These are phyloP conservation scores for Numenius phaeopus DNA, from an alignment of 2,797 vertebrate species.

Conservation along the genomic window DNA sequence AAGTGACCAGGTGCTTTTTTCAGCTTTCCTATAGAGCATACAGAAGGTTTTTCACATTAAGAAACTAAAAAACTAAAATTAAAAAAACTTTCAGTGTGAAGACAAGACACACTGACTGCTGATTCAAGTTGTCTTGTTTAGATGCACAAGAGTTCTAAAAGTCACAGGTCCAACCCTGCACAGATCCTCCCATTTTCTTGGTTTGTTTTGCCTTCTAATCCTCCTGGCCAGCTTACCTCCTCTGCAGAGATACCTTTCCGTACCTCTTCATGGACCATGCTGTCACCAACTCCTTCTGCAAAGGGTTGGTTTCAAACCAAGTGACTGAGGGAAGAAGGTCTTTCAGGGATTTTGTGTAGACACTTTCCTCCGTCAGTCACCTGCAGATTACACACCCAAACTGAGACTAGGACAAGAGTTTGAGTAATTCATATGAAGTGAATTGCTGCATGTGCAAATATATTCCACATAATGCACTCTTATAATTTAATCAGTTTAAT, in stretches of 20 bases:
- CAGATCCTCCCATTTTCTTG: background rate
- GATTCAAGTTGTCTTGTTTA: background rate
- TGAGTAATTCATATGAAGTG: background rate
- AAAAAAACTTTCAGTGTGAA: background rate
- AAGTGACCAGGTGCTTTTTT: background rate
- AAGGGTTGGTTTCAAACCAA: background rate
- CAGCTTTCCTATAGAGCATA: background rate
- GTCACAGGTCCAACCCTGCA: background rate
- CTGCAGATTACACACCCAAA: background rate
- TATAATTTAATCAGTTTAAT: background rate
- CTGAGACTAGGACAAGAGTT: background rate
- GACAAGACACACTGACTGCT: background rate
- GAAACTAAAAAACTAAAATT: background rate
- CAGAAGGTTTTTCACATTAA: background rate
- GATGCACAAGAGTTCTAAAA: background rate
- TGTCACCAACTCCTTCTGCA: background rate
- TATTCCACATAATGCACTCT: background rate
- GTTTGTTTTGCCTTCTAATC: background rate
- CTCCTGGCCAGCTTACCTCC: background rate
- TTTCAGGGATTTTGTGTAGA: rapidly evolving
- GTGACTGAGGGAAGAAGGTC: background rate
- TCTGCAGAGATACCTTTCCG: background rate
- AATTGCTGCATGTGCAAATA: background rate
- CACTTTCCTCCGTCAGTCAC: background rate
- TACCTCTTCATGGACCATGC: background rate